Conservation (phyloP, 2,797 vertebrate genomes). For the Apogon talboti region DNA sequence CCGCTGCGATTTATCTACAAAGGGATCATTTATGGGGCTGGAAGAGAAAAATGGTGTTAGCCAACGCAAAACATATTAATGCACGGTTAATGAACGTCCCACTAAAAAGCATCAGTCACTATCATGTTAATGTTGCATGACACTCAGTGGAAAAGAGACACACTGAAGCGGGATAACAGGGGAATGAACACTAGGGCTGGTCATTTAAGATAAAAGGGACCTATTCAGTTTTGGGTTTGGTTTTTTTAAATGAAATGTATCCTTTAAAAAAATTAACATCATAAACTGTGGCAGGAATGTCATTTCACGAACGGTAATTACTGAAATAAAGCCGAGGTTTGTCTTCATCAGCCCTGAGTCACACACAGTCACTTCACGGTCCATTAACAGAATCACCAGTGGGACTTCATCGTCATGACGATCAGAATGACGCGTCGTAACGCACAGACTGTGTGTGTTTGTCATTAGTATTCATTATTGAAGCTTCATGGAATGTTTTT, state of each 20-base stretch:
- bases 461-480: neutral
- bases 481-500: no score
- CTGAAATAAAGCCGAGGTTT: neutral
- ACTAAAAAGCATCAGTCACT: conserved; percentile 52
- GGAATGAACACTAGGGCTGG: neutral
- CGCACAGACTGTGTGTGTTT: neutral
- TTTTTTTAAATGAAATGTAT: neutral
- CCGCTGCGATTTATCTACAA: conserved; percentile 69
- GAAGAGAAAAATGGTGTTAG: conserved; percentile 56
- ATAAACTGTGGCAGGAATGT: conserved; percentile 4
- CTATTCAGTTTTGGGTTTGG: neutral
- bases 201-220: neutral
- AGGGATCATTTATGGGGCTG: conserved; percentile 48
- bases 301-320: conserved; percentile 9
- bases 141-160: conserved; percentile 31
- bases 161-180: neutral
- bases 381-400: conserved; percentile 1
- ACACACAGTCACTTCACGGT: conserved; percentile 16
- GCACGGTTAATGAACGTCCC: conserved; percentile 67
- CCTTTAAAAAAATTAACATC: neutral
- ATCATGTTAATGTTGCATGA: conserved; percentile 63
- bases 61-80: conserved; percentile 72
- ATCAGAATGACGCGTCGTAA: neutral
- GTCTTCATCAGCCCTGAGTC: neutral
- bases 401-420: conserved; percentile 8